Evolutionary conservation across 2,113 vertebrate genomes (phyloP).

Genomic region (Hyla sarda): DNA sequence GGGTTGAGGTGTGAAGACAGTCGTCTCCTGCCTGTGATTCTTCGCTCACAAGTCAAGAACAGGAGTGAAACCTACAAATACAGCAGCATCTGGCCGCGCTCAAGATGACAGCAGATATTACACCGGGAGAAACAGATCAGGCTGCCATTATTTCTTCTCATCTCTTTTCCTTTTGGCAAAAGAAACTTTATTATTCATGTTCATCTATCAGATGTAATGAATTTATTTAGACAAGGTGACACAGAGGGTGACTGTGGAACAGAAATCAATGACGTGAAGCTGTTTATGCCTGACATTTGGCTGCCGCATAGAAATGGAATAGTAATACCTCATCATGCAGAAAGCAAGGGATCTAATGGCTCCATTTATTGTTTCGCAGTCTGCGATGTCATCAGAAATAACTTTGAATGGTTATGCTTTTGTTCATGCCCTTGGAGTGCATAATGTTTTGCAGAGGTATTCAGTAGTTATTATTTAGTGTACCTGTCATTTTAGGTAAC

Average conservation of each 20-base stretch:
- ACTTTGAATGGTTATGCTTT: not conserved
- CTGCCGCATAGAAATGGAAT: not conserved
- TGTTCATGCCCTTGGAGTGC: not conserved
- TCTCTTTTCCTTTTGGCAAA: conserved; percentile 29
- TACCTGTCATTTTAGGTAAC: too few species aligned
- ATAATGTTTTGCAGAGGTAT: not conserved
- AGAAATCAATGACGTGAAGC: not conserved
- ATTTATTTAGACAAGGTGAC: not conserved
- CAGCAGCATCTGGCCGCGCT: conserved; percentile 30
- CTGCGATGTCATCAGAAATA: not conserved
- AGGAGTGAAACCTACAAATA: conserved; percentile 66
- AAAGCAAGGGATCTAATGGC: not conserved
- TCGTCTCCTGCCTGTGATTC: conserved; percentile 63
- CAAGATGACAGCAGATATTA: conserved; percentile 58
- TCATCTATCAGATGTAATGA: conserved; percentile 61
- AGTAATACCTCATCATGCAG: conserved; percentile 7
- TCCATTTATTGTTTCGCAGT: not conserved
- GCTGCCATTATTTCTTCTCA: conserved; percentile 41
- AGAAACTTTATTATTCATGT: conserved; percentile 55
- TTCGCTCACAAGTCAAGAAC: conserved; percentile 58
- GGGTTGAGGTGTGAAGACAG: conserved; percentile 66
- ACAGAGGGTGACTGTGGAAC: conserved; percentile 32
- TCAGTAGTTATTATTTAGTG: not conserved
- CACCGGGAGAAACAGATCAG: conserved; percentile 56
- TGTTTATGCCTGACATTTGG: not conserved